A percentile compares a stretch with the other conserved stretches of the same genome.
These are phyloP conservation scores for Tiliqua scincoides DNA, from an alignment of 2,113 vertebrate species.

Conservation along the genomic window DNA sequence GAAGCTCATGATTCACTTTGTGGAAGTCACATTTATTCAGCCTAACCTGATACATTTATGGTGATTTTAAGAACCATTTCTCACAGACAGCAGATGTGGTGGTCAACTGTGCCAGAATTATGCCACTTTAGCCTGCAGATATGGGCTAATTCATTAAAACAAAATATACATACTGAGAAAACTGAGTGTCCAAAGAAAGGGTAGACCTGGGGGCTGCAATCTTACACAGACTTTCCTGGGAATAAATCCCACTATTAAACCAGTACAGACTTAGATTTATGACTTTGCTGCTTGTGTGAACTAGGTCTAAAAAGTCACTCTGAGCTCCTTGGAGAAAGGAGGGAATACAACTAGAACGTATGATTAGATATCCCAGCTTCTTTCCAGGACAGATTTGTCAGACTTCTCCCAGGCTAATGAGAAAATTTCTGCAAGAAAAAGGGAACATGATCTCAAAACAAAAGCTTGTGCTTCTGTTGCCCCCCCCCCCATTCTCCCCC, in stretches of 20 bases:
- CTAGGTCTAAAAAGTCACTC: not conserved
- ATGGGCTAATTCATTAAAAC: not conserved
- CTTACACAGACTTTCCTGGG: no score
- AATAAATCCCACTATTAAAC: no score
- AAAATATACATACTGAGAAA: not conserved
- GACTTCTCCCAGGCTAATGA: not conserved
- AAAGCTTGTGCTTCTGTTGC: not conserved
- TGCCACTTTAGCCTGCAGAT: not conserved
- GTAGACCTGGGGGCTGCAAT: not conserved
- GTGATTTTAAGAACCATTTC: no score
- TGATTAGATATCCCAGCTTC: not conserved
- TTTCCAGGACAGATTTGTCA: not conserved
- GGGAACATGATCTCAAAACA: not conserved
- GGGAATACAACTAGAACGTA: not conserved
- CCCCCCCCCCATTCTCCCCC: not conserved
- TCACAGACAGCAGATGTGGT: not conserved
- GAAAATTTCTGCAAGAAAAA: not conserved
- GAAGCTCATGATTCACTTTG: not conserved
- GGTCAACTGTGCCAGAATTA: not conserved
- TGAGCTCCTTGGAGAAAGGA: not conserved
- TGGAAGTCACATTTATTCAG: not conserved
- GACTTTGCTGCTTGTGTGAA: not conserved
- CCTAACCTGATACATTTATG: not conserved
- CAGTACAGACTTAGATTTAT: not conserved
- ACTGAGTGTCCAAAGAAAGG: not conserved